These are phyloP conservation scores for Diplodus sargus DNA, from an alignment of 2,797 vertebrate genomes.

Conservation along the genomic window DNA sequence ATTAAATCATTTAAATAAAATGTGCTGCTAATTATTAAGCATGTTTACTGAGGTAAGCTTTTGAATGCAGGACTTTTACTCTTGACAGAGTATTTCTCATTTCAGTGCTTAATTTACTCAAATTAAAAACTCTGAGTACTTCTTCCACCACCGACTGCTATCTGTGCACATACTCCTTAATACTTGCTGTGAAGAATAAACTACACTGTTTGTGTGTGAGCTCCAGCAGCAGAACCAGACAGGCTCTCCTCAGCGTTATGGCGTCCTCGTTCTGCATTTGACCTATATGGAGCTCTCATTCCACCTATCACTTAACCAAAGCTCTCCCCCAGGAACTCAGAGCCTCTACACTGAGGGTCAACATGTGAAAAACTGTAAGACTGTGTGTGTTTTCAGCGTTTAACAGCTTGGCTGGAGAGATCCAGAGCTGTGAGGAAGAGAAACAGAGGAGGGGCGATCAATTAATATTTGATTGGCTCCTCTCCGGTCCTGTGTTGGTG, in stretches of 20 bases:
- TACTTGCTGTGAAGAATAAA: neutral
- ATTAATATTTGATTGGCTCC: slow-evolving; percentile 68
- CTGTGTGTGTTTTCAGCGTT: slow-evolving; percentile 17
- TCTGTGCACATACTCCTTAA: neutral
- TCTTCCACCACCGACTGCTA: neutral
- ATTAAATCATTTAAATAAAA: no score
- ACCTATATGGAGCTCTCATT: slow-evolving; percentile 12
- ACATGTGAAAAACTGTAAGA: neutral
- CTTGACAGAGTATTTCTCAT: neutral
- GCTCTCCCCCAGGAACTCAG: slow-evolving; percentile 10
- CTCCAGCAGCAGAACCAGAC: neutral
- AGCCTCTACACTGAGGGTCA: slow-evolving; percentile 1
- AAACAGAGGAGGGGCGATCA: slow-evolving; percentile 7
- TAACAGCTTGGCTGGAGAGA: neutral
- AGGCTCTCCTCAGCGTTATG: slow-evolving; percentile 29
- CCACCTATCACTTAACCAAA: slow-evolving; percentile 22
- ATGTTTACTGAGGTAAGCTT: no score
- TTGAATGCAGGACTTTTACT: neutral
- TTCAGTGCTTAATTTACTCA: no score
- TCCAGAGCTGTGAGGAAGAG: neutral
- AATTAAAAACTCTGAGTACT: neutral
- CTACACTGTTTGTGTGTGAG: neutral
- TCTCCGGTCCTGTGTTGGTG: slow-evolving; percentile 15
- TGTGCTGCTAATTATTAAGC: no score
- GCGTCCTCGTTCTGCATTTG: slow-evolving; percentile 23